phyloP scores from a whole-genome alignment of 2,797 vertebrate genomes.

The Mionectes olivaceus region DNA sequence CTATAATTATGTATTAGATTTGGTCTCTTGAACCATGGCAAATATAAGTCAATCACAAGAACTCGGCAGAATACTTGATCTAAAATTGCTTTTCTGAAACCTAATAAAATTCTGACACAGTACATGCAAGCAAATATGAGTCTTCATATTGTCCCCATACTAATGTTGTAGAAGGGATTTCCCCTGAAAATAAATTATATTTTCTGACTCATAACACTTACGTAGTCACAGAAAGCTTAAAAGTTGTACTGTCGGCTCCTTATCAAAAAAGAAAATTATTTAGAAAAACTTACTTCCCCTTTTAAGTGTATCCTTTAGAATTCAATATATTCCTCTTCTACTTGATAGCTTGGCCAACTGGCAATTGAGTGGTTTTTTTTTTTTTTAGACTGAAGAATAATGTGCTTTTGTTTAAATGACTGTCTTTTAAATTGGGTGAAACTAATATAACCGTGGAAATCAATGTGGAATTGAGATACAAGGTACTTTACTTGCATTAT shows the following conservation, averaged over 20 bases:
- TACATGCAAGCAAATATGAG: neutral
- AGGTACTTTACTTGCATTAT: neutral
- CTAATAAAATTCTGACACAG: neutral
- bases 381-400: neutral
- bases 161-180: neutral
- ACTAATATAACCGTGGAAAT: neutral
- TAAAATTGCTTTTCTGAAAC: neutral
- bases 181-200: neutral
- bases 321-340: neutral
- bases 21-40: neutral
- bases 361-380: neutral
- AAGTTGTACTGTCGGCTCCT: neutral
- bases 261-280: neutral
- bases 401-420: neutral
- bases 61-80: neutral
- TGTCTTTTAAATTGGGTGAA: neutral
- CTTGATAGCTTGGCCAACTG: neutral
- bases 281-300: neutral
- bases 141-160: neutral
- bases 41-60: neutral
- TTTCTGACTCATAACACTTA: neutral
- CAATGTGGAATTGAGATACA: neutral
- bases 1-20: neutral
- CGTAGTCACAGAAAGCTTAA: neutral
- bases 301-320: neutral